A percentile compares a stretch with the other conserved stretches of the same genome.
These are phyloP conservation scores for Podiceps cristatus DNA, from an alignment of 2,113 vertebrate genomes.

Conservation along the genomic window DNA sequence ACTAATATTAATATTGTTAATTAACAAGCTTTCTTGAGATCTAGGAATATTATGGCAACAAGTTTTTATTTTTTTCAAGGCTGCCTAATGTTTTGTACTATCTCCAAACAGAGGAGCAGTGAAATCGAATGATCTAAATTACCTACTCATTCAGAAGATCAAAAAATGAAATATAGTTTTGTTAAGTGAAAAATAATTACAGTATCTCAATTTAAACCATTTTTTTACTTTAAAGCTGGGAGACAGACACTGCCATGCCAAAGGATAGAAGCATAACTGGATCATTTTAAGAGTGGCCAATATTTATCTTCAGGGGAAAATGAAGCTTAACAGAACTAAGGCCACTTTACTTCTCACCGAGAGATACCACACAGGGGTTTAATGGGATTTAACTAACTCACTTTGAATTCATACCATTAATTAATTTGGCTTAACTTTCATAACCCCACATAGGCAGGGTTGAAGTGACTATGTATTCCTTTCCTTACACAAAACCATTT, in stretches of 20 bases:
- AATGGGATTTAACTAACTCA: conserved; percentile 4
- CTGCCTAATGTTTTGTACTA: conserved; percentile 29
- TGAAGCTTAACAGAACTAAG: neutral
- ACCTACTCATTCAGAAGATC: neutral
- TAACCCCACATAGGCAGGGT: neutral
- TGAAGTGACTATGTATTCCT: neutral
- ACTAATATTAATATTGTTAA: conserved; percentile 76
- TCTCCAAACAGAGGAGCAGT: neutral
- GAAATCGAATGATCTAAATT: conserved; percentile 26
- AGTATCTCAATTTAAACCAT: neutral
- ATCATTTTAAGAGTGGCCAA: neutral
- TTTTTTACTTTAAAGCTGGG: neutral
- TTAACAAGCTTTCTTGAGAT: conserved; percentile 73
- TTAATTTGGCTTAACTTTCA: conserved; percentile 20
- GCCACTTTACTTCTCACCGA: neutral
- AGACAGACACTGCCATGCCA: neutral
- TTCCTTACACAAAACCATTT: neutral
- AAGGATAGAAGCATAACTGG: neutral
- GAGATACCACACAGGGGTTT: neutral
- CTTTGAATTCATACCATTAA: conserved; percentile 22
- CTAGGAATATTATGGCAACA: conserved; percentile 51
- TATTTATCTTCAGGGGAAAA: conserved; percentile 24
- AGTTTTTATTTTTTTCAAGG: conserved; percentile 8
- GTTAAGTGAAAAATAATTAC: neutral
- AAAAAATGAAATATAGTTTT: neutral